These are phyloP conservation scores for Phocoena phocoena DNA, from an alignment of 2,113 vertebrate genomes.

Conservation along the genomic window DNA sequence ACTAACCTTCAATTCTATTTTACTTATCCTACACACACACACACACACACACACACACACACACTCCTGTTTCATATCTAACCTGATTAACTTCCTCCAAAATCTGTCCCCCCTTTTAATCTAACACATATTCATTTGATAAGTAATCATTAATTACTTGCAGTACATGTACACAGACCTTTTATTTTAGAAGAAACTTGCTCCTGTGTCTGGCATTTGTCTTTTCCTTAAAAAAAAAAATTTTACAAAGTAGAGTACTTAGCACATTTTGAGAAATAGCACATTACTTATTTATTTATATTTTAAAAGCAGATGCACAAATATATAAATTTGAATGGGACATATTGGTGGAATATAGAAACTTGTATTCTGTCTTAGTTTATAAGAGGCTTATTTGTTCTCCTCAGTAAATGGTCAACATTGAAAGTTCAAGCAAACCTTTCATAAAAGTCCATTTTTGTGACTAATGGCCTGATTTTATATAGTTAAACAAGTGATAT, in stretches of 20 bases:
- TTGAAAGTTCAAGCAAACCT: neutral
- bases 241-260: neutral
- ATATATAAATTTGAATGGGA: neutral
- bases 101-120: neutral
- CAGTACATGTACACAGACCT: neutral
- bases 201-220: neutral
- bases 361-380: neutral
- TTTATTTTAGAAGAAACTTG: neutral
- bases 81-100: neutral
- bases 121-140: neutral
- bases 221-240: neutral
- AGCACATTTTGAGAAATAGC: neutral
- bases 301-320: neutral
- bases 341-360: neutral
- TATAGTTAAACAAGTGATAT: neutral
- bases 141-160: neutral
- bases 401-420: neutral
- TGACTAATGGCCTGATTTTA: neutral
- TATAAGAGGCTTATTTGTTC: neutral
- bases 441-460: neutral
- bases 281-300: neutral
- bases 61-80: neutral
- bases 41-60: rapidly evolving
- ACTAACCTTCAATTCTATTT: neutral
- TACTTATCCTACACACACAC: neutral